Base-by-base conservation (phyloP, 2,113 vertebrate species). In the Alectura lathami region DNA sequence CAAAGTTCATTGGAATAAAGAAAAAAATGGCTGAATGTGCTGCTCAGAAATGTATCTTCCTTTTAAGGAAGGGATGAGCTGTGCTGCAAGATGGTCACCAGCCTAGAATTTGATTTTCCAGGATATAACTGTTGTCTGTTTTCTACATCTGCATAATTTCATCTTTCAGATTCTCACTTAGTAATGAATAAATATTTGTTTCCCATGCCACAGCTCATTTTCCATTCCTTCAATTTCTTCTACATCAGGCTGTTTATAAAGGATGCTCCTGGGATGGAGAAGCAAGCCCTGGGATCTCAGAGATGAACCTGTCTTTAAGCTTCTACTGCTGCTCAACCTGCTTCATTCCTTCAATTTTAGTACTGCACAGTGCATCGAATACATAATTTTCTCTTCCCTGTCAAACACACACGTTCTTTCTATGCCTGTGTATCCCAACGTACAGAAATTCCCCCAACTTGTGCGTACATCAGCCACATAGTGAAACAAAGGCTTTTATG, bases 141-240 rank as follows among this genome's bases (percentile, higher is more conserved):
- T 92, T 45, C 57, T 79, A 57, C 30, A 92, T 69, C 69, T 66
- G 48, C 67, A 53, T 93, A 42, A 70, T 79, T 87, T 93, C 66
- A 57, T 75, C 40, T 82, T 94, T 89, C 50, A 87, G 66, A 84
- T 64, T 90, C 73, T 70, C 51, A 78, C 64, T 91, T 91, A 66
- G 81, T 66, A 84, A 94, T 89, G 74, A 95, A 92, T 82, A 95
- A 94, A 89, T 94, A 92, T 91, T 88, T 96, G 60, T 86, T 91
- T 91, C 83, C 54, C 66, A 72, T 89, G 81, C 73, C 69, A 76
- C 38, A 93, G 43, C 66, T 93, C 77, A 69, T 93, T 89, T 91
- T 48, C 73, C 20, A 1, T 76, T 87, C 62, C 27, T 92, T 92
- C 78, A 81, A 64, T 83, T 89, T 93, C 62, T 84, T 20, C 50